phyloP scores from a whole-genome alignment of 2,113 vertebrate species.

The Eulacestoma nigropectus region DNA sequence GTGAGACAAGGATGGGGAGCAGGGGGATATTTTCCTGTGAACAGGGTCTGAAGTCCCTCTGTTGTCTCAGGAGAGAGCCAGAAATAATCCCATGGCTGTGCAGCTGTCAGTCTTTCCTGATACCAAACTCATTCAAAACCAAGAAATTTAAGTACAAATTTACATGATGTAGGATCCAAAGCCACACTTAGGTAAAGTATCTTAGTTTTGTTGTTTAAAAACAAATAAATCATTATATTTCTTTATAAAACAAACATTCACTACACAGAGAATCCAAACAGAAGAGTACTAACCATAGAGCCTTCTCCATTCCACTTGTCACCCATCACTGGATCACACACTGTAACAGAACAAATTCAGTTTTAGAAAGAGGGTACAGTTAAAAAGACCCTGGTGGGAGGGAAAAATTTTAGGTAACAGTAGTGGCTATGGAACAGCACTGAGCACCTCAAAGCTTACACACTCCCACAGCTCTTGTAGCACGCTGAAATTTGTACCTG shows the following conservation, averaged over 20 bases:
- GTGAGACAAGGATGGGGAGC: background rate
- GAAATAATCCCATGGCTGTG: background rate
- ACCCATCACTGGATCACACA: slow-evolving; percentile 96
- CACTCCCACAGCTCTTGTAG: background rate
- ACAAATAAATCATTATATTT: background rate
- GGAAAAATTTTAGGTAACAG: background rate
- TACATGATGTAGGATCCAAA: background rate
- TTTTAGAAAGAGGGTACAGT: background rate
- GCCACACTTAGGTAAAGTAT: background rate
- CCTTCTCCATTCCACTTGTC: slow-evolving; percentile 88
- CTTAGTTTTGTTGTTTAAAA: background rate
- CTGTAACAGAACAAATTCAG: slow-evolving; percentile 66
- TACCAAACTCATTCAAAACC: background rate
- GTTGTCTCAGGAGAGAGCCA: background rate
- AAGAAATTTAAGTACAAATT: background rate
- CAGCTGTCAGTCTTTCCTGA: background rate
- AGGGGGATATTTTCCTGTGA: background rate
- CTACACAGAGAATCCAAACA: background rate
- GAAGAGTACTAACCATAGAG: slow-evolving; percentile 86
- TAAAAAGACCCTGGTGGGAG: background rate
- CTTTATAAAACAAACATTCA: background rate
- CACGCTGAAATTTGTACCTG: background rate
- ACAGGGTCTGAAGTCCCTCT: background rate
- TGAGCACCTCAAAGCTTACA: background rate
- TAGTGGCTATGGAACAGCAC: background rate